These are phyloP conservation scores for Columba janthina DNA, from an alignment of 2,113 vertebrate species.

Conservation along the genomic window DNA sequence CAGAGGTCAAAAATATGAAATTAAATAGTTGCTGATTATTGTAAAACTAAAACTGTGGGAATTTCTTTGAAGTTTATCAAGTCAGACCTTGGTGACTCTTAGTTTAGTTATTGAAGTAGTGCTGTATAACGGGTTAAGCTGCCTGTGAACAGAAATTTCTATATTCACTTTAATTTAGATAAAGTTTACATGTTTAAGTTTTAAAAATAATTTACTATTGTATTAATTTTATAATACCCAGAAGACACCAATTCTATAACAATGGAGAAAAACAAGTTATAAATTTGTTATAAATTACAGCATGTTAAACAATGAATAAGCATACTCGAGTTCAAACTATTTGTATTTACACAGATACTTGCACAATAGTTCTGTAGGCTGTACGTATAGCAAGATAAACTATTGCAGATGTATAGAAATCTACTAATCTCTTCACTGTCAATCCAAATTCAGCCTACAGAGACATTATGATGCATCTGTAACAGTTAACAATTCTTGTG, in stretches of 20 bases:
- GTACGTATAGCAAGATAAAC: not conserved
- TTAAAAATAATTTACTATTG: not conserved
- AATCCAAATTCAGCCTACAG: not conserved
- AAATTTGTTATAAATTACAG: not conserved
- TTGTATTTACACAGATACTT: not conserved
- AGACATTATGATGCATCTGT: not conserved
- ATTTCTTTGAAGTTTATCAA: not conserved
- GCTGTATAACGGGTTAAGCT: not conserved
- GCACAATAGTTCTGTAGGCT: not conserved
- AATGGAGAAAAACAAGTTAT: not conserved
- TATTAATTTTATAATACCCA: not conserved
- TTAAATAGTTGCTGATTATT: not conserved
- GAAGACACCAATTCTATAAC: not conserved
- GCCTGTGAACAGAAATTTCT: not conserved
- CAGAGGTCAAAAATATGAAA: not conserved
- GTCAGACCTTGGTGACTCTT: not conserved
- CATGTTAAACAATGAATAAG: rapidly evolving
- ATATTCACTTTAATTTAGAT: not conserved
- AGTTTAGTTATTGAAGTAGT: not conserved
- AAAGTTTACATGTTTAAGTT: not conserved
- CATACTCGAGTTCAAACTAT: not conserved
- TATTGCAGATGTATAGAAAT: not conserved
- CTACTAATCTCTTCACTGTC: not conserved
- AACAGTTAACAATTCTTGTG: not conserved
- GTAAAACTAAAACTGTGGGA: not conserved